phyloP scores from a whole-genome alignment of 1,140 invertebrate species.

The Drosophila yakuba region DNA sequence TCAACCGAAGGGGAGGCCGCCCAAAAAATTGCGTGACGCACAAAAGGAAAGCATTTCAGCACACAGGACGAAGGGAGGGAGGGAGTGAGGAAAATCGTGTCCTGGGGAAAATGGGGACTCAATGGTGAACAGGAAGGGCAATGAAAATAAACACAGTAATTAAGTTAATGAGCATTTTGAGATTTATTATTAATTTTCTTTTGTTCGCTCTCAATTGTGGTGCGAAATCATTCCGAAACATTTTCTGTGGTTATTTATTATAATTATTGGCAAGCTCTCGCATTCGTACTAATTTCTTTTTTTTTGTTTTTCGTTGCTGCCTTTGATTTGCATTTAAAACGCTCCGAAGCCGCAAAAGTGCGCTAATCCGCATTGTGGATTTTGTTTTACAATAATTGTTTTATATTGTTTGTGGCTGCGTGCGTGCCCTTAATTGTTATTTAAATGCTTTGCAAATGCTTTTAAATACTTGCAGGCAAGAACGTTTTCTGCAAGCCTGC shows the following conservation, averaged over 20 bases:
- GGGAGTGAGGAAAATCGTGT: slow-evolving; percentile 14
- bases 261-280: slow-evolving; percentile 63
- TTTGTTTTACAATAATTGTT: slow-evolving; percentile 33
- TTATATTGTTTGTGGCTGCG: slow-evolving; percentile 22
- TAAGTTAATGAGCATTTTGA: slow-evolving; percentile 84
- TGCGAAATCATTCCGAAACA: slow-evolving; percentile 64
- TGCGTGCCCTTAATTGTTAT: slow-evolving; percentile 61
- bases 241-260: slow-evolving; percentile 68
- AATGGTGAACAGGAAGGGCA: slow-evolving; percentile 72
- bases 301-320: slow-evolving; percentile 4
- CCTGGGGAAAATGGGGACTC: slow-evolving; percentile 23
- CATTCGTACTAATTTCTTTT: slow-evolving; percentile 15
- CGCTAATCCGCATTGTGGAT: slow-evolving; percentile 59
- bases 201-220: slow-evolving; percentile 23
- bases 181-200: slow-evolving; percentile 84
- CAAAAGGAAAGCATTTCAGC: slow-evolving; percentile 66
- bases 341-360: slow-evolving; percentile 42
- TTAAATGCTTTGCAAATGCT: slow-evolving; percentile 66
- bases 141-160: slow-evolving; percentile 84
- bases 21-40: slow-evolving; percentile 79
- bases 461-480: slow-evolving; percentile 48
- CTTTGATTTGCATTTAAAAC: slow-evolving; percentile 75
- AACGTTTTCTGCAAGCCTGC: slow-evolving; percentile 21
- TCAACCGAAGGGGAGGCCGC: slow-evolving; percentile 33
- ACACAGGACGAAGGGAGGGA: slow-evolving; percentile 14